Percentiles rank a stretch among this genome's conserved stretches.
Evolutionary conservation across 1,140 invertebrate genomes (phyloP).

Genomic region (Gryon sp.): DNA sequence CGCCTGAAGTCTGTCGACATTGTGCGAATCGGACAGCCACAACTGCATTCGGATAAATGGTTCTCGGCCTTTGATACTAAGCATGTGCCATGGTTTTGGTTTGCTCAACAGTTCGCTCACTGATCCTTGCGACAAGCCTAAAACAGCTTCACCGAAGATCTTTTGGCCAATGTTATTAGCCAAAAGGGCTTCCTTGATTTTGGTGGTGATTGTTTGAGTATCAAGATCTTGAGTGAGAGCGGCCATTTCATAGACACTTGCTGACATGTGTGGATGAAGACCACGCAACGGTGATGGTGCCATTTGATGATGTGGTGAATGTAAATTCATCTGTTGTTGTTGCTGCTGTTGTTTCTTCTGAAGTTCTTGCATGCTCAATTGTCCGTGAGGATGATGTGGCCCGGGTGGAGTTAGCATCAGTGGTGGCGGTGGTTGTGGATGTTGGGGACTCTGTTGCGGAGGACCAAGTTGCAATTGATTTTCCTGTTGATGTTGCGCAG

Average conservation of each 20-base stretch:
- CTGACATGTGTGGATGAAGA: conserved; percentile 89
- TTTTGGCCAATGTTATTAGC: conserved; percentile 99
- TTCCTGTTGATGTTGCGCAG: conserved; percentile 77
- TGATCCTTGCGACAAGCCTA: conserved; percentile 97
- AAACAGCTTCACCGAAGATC: conserved; percentile 97
- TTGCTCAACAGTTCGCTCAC: conserved; percentile 98
- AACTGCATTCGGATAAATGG: conserved; percentile 99
- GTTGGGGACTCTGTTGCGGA: conserved; percentile 74
- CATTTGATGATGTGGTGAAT: conserved; percentile 82
- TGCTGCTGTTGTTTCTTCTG: conserved; percentile 86
- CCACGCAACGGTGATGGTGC: conserved; percentile 84
- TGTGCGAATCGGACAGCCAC: conserved; percentile 96
- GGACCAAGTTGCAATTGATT: conserved; percentile 76
- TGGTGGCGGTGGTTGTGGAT: conserved; percentile 73
- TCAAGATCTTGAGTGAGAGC: conserved; percentile 97
- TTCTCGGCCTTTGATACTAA: conserved; percentile 98
- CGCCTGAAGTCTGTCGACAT: conserved; percentile 92
- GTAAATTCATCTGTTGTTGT: conserved; percentile 81
- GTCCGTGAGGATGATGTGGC: conserved; percentile 71
- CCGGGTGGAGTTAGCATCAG: conserved; percentile 77
- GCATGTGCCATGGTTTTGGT: conserved; percentile 99
- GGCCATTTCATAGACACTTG: conserved; percentile 96
- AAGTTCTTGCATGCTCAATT: conserved; percentile 82
- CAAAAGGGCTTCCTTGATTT: conserved; percentile 97
- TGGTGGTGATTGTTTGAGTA: conserved; percentile 96